Evolutionary conservation across 2,113 vertebrate genomes (phyloP).

Genomic region (Chamaea fasciata): DNA sequence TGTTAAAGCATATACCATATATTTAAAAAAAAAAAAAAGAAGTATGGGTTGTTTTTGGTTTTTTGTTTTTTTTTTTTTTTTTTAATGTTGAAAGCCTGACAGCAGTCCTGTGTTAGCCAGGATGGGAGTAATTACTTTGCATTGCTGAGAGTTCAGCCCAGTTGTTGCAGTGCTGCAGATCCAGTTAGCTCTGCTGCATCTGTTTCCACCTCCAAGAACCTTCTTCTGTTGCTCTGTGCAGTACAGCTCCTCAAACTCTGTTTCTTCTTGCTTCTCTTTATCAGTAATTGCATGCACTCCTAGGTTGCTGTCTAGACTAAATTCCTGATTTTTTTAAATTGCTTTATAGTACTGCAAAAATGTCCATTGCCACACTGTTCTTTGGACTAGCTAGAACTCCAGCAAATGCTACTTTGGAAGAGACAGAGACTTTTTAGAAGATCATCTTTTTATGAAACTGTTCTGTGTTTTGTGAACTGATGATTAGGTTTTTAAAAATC

Average conservation of each 20-base stretch:
- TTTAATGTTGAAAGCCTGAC: background rate
- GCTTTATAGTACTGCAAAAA: background rate
- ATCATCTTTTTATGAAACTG: background rate
- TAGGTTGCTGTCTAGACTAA: background rate
- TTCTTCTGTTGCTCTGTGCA: background rate
- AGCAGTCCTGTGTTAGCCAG: background rate
- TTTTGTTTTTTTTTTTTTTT: too few species aligned
- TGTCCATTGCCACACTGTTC: background rate
- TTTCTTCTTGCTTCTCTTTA: background rate
- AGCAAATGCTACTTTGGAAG: background rate
- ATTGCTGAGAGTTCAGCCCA: background rate
- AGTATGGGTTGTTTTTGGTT: fast-evolving
- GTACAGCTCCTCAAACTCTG: background rate
- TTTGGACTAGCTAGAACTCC: background rate
- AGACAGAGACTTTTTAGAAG: background rate
- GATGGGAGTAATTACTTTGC: background rate
- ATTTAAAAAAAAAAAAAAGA: background rate
- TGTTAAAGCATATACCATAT: background rate
- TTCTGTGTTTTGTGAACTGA: background rate
- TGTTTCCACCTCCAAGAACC: background rate
- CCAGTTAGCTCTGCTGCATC: background rate
- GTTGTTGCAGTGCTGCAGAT: background rate
- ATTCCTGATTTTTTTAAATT: background rate
- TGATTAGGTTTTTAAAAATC: background rate
- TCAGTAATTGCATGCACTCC: background rate